Conservation (phyloP, 2,888 invertebrate species). For the Blastobasis adustella region DNA sequence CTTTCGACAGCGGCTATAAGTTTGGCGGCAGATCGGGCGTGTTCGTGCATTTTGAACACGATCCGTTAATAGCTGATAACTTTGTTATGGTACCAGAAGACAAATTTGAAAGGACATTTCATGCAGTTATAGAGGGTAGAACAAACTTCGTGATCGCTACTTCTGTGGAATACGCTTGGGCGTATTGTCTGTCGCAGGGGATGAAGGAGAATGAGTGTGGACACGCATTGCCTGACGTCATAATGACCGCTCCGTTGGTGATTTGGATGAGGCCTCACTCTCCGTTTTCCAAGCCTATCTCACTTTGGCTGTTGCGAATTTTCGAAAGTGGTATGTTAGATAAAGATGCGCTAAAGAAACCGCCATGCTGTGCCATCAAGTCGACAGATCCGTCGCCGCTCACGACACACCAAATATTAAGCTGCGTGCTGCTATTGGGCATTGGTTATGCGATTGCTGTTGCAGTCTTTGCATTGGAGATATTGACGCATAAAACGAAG, state of each 20-base stretch:
- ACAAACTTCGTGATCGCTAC: constrained; percentile 45
- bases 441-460: constrained; percentile 36
- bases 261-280: constrained; percentile 49
- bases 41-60: constrained; percentile 45
- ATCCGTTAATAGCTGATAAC: constrained; percentile 34
- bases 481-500: constrained; percentile 24
- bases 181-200: constrained; percentile 38
- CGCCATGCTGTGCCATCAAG: constrained; percentile 15
- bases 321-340: constrained; percentile 47
- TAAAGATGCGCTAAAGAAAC: constrained; percentile 26
- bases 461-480: constrained; percentile 35
- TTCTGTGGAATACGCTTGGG: constrained; percentile 47
- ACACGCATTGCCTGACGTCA: constrained; percentile 44
- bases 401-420: constrained; percentile 36
- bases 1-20: constrained; percentile 35
- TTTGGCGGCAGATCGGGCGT: constrained; percentile 48
- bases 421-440: constrained; percentile 39
- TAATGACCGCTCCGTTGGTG: constrained; percentile 48
- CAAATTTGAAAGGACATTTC: constrained; percentile 39
- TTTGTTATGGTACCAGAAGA: constrained; percentile 40
- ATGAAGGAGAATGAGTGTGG: constrained; percentile 49
- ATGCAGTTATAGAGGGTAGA: constrained; percentile 35
- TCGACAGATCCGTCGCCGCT: constrained; percentile 39
- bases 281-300: constrained; percentile 32
- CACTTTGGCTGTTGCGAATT: constrained; percentile 43